Evolutionary conservation across 1,140 invertebrate genomes (phyloP), one percentile per base, ranked within the genome.

Genomic region (Zaprionus capensis): DNA sequence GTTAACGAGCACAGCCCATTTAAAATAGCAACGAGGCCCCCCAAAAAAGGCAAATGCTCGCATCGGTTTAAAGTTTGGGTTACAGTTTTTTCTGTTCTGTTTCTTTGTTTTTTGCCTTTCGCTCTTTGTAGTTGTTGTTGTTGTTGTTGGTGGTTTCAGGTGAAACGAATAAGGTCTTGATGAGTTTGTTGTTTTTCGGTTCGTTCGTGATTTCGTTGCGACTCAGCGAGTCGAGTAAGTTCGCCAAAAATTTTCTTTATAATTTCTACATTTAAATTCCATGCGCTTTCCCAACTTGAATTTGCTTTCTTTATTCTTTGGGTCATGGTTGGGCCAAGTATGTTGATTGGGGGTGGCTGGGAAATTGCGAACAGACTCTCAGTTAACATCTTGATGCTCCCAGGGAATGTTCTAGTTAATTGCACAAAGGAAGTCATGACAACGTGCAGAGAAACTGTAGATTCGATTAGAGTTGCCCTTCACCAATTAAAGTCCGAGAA

Each of bases 231-330:
- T 36, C 61, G 55, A 59, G 34, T 22, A 62, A 31, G 66, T 55
- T 15, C 57, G 44, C 57, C 28, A 67, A 41, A 51, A n/a, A n/a
- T 46, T 2, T 46, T 46, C 41, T 22, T 66, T 66, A 22, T 20
- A 51, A 51, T 51, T 51, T 51, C 46, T 51, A 72, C 73, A 83
- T 83, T 83, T 77, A 77, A 80, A 83, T 84, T 84, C 76, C 67
- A 53, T 76, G 64, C 76, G 76, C 67, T 79, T 76, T 65, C 46
- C 56, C 56, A 61, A 76, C 55, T 81, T 77, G 63, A 81, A 78
- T 78, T 78, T 78, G 74, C 77, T 80, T 83, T 76, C 74, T 72
- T 66, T 70, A 56, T 80, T 71, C 65, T 78, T 53, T 31, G 24
- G 59, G 36, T 67, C 38, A 49, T 44, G 49, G 31, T 4, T 55